Evolutionary conservation across 1,140 invertebrate genomes (phyloP).

Genomic region (Ectropis grisescens): DNA sequence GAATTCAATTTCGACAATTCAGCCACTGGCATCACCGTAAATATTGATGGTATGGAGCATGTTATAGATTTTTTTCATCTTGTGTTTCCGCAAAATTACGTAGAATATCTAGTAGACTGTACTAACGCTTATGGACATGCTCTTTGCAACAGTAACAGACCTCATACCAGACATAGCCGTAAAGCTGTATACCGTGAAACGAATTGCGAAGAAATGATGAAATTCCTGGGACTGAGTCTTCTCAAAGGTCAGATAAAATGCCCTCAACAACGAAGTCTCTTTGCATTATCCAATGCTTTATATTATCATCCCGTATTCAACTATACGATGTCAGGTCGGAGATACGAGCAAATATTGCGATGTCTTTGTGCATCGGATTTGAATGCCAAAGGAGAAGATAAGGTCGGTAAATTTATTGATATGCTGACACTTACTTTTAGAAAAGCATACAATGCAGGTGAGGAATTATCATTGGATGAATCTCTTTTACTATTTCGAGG

Average conservation of each 20-base stretch:
- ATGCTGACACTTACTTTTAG: conserved; percentile 10
- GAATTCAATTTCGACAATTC: conserved; percentile 16
- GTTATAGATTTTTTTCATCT: conserved; percentile 15
- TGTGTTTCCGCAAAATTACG: conserved; percentile 13
- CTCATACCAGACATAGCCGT: conserved; percentile 13
- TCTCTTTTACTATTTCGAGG: conserved; percentile 43
- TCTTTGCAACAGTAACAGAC: conserved; percentile 9
- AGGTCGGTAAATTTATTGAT: conserved; percentile 10
- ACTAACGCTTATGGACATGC: conserved; percentile 14
- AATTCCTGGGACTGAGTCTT: conserved; percentile 25
- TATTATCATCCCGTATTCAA: conserved; percentile 30
- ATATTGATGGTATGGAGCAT: conserved; percentile 9
- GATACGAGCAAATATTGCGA: conserved; percentile 28
- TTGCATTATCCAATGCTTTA: conserved; percentile 17
- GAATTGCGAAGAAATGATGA: conserved; percentile 16
- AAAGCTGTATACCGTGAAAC: background rate
- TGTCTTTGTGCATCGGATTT: conserved; percentile 18
- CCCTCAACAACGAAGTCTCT: conserved; percentile 6
- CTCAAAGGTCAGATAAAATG: conserved; percentile 17
- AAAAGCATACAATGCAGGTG: conserved; percentile 20
- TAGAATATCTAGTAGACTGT: conserved; percentile 17
- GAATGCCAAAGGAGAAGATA: conserved; percentile 8
- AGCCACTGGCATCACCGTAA: conserved; percentile 8
- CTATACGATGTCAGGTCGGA: conserved; percentile 21
- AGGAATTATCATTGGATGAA: conserved; percentile 45